phyloP scores from a whole-genome alignment of 2,113 vertebrate species.

The Percopsis transmontana region DNA sequence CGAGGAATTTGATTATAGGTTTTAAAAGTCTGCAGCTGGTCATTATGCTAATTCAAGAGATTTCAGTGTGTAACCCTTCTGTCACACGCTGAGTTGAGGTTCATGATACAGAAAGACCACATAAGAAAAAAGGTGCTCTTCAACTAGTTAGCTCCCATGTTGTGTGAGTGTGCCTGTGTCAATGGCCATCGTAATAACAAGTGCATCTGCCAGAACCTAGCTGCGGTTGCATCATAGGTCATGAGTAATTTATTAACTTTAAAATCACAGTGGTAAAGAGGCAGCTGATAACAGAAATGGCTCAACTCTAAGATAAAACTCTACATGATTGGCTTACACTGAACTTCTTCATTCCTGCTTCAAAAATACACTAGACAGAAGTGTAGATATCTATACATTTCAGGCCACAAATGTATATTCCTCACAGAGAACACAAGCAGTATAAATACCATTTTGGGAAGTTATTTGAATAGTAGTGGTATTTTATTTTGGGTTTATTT shows the following conservation, averaged over 20 bases:
- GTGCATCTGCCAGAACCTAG: background rate
- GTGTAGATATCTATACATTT: background rate
- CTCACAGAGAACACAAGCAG: slow-evolving; percentile 8
- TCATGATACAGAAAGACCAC: slow-evolving; percentile 28
- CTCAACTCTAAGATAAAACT: background rate
- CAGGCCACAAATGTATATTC: background rate
- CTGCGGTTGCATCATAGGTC: background rate
- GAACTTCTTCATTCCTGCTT: too few relatives aligned
- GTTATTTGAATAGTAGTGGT: too few relatives aligned
- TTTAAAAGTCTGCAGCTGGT: slow-evolving; percentile 53
- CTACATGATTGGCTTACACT: background rate
- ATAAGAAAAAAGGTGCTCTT: slow-evolving; percentile 27
- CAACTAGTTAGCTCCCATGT: slow-evolving; percentile 19
- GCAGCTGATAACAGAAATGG: slow-evolving; percentile 28
- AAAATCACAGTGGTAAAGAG: slow-evolving; percentile 12
- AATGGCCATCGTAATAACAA: slow-evolving; percentile 1
- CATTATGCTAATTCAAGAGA: slow-evolving; percentile 52
- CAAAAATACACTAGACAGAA: too few relatives aligned
- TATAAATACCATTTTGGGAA: background rate
- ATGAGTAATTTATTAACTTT: slow-evolving; percentile 43
- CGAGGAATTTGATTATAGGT: slow-evolving; percentile 51
- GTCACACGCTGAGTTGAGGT: slow-evolving; percentile 33
- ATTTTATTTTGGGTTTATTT: too few relatives aligned
- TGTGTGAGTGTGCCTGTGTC: background rate
- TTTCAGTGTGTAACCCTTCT: slow-evolving; percentile 34